Evolutionary conservation across 2,113 vertebrate genomes (phyloP).

Genomic region (Numenius arquata): DNA sequence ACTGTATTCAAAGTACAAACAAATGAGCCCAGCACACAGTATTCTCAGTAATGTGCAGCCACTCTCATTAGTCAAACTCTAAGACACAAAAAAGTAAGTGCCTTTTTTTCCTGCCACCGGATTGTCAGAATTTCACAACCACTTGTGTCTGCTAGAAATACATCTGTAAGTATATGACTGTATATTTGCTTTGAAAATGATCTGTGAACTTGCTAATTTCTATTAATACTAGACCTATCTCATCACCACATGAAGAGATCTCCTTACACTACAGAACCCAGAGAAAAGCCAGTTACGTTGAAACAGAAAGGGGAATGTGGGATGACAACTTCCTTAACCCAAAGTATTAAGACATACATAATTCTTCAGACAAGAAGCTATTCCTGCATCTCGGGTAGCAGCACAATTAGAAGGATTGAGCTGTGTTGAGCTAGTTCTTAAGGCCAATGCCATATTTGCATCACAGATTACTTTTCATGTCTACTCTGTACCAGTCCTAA

Average conservation of each 20-base stretch:
- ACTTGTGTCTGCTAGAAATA: neutral
- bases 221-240: neutral
- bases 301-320: neutral
- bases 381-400: neutral
- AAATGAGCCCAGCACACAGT: neutral
- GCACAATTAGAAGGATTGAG: neutral
- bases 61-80: neutral
- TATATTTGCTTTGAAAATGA: neutral
- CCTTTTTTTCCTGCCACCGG: neutral
- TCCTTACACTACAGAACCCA: neutral
- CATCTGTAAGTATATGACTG: neutral
- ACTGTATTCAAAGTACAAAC: neutral
- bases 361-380: neutral
- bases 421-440: neutral
- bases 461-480: neutral
- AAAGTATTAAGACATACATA: neutral
- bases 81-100: neutral
- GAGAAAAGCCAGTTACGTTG: neutral
- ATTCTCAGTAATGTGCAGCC: neutral
- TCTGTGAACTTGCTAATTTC: neutral
- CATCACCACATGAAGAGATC: neutral
- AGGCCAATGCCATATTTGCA: neutral
- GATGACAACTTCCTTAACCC: neutral
- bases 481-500: neutral
- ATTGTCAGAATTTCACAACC: neutral